Base-by-base conservation (phyloP, 1,140 invertebrate species). In the Neelides sp. region DNA sequence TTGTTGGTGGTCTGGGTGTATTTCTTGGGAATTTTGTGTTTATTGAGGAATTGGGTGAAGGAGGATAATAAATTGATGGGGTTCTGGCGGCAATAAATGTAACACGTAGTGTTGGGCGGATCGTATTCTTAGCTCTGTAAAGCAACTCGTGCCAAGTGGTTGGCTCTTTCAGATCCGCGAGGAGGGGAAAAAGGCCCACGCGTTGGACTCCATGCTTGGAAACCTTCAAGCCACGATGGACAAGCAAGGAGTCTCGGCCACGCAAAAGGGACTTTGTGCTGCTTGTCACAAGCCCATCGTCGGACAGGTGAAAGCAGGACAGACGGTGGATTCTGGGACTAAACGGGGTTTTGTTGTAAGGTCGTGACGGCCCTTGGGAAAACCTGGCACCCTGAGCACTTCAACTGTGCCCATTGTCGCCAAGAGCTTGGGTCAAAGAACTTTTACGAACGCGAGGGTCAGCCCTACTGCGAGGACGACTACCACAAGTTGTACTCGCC, bases 361-460 rank as follows among this genome's bases (percentile, higher is more conserved):
- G 85, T 90, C 44, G 86, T 95, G 59, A 96, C 92, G 27, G 95
- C 95, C 1, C 65, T 99, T 59, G 95, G 94, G 23, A 89, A 92
- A 69, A 95, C 93, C n/a, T 99, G 93, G 93, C 95, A 99, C 70
- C 92, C 94, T 10, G 94, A 98, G 71, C 95, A 98, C 68, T 99
- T 98, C 70, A 87, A 82, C 3, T 99, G 96, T 74, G 84, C 83
- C 47, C 91, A 97, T 65, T 98, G 95, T 75, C 86, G 85, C 50
- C 83, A 92, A 63, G 90, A 96, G 68, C 70, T 99, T 56, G 95
- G 94, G 15, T 96, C 94, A 35, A 78, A 89, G 62, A 98, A 95
- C 71, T 99, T 98, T 77, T 99, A 98, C 67, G 96, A 98, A 68
- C 75, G 94, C 41, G 92, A 96, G 57, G 88, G 88, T 35, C 79